Conservation (phyloP, 2,797 vertebrate genomes). For the Anguilla pacifica region DNA sequence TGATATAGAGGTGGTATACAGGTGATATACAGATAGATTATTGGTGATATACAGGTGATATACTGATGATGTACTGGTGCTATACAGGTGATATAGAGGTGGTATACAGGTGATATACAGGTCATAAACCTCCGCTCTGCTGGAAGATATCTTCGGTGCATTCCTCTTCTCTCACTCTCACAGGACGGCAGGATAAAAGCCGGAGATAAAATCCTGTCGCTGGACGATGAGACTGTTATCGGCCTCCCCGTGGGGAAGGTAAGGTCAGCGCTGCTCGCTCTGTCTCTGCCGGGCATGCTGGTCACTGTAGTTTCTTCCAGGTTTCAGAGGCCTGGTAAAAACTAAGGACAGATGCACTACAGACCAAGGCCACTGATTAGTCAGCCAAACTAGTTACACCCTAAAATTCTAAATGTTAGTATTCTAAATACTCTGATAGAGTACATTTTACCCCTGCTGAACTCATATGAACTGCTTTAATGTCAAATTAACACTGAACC, state of each 20-base stretch:
- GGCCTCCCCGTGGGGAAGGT: slow-evolving; percentile 84
- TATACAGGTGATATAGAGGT: too few relatives aligned
- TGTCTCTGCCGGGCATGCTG: not conserved
- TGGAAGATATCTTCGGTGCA: not conserved
- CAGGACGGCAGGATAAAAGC: slow-evolving; percentile 81
- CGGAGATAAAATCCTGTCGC: slow-evolving; percentile 79
- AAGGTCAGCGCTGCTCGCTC: slow-evolving; percentile 16
- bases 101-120: not conserved
- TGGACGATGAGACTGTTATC: slow-evolving; percentile 80
- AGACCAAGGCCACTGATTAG: not conserved
- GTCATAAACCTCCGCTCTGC: not conserved
- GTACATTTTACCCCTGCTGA: not conserved
- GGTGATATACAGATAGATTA: too few relatives aligned
- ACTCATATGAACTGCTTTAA: not conserved
- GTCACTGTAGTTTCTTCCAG: not conserved
- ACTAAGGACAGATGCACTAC: not conserved
- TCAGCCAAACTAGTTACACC: not conserved
- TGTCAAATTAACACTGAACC: not conserved
- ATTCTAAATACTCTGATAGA: not conserved
- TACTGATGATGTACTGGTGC: too few relatives aligned
- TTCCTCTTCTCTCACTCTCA: not conserved
- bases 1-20: too few relatives aligned
- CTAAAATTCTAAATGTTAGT: not conserved
- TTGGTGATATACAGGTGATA: not conserved
- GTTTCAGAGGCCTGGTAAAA: not conserved